These are phyloP conservation scores for Zophobas atratus DNA, from an alignment of 1,140 invertebrate species.

Conservation along the genomic window DNA sequence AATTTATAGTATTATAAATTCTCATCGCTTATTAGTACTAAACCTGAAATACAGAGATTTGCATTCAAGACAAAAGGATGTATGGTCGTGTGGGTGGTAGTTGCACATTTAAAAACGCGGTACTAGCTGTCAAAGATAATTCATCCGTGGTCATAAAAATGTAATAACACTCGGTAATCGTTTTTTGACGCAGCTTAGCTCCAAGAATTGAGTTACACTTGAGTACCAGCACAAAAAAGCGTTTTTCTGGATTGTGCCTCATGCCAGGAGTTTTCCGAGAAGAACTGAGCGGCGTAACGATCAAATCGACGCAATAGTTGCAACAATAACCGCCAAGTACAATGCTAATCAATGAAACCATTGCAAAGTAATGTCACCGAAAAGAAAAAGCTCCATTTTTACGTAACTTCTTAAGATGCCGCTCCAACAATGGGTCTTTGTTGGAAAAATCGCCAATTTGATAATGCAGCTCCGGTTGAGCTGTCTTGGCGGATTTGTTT, in stretches of 20 bases:
- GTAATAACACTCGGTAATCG: neutral
- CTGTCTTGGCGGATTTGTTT: slow-evolving; percentile 13
- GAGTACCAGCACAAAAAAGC: neutral
- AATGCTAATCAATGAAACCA: neutral
- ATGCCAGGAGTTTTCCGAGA: neutral
- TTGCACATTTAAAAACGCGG: slow-evolving; percentile 1
- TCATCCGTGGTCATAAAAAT: neutral
- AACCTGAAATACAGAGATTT: slow-evolving; percentile 15
- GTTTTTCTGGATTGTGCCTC: neutral
- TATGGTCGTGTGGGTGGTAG: neutral
- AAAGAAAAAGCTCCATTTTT: neutral
- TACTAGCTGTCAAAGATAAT: neutral
- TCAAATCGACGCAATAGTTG: neutral
- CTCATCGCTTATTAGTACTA: slow-evolving; percentile 14
- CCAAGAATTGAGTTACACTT: too few species aligned
- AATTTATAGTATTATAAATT: slow-evolving; percentile 15
- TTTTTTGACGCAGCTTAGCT: too few species aligned
- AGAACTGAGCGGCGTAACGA: slow-evolving; percentile 1
- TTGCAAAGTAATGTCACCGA: neutral
- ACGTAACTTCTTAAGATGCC: neutral
- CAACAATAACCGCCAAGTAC: neutral
- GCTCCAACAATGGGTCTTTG: slow-evolving; percentile 1
- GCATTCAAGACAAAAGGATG: slow-evolving; percentile 21
- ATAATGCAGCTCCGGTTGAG: slow-evolving; percentile 15
- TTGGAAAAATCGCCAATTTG: neutral